phyloP scores from a whole-genome alignment of 1,140 invertebrate species.

The Aphaenogaster rudis region DNA sequence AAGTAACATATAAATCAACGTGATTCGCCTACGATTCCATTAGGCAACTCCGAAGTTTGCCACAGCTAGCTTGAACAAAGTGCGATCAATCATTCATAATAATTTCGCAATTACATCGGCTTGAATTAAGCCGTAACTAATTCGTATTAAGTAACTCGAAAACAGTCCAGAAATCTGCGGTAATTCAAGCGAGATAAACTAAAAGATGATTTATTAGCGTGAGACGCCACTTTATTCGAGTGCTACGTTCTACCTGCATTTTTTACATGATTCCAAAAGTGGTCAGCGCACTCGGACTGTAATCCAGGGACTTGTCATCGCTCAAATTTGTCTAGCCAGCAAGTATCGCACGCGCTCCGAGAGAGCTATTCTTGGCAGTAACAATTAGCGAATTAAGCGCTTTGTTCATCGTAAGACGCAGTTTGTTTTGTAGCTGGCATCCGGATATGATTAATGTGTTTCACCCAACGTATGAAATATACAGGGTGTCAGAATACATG shows the following conservation, averaged over 20 bases:
- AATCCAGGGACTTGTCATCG: background rate
- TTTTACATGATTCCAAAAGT: background rate
- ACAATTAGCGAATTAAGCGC: conserved; percentile 39
- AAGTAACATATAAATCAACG: conserved; percentile 36
- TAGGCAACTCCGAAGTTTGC: background rate
- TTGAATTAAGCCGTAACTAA: conserved; percentile 17
- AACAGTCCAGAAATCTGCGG: background rate
- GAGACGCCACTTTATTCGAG: background rate
- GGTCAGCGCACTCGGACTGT: background rate
- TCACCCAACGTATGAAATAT: background rate
- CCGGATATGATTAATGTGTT: background rate
- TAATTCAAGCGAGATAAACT: conserved; percentile 3
- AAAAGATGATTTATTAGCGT: conserved; percentile 36
- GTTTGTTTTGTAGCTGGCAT: background rate
- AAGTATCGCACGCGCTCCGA: background rate
- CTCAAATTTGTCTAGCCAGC: background rate
- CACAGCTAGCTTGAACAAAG: conserved; percentile 7
- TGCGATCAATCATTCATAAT: conserved; percentile 40
- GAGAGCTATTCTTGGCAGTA: background rate
- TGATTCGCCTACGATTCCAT: conserved; percentile 3
- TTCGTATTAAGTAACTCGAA: conserved; percentile 8
- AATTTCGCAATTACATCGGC: conserved; percentile 44
- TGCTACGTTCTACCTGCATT: background rate
- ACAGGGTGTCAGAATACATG: no score
- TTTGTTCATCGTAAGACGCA: background rate